Percentiles rank a stretch among this genome's conserved stretches.
Evolutionary conservation across 2,888 invertebrate genomes (phyloP).

Genomic region (Copidosoma aretas): DNA sequence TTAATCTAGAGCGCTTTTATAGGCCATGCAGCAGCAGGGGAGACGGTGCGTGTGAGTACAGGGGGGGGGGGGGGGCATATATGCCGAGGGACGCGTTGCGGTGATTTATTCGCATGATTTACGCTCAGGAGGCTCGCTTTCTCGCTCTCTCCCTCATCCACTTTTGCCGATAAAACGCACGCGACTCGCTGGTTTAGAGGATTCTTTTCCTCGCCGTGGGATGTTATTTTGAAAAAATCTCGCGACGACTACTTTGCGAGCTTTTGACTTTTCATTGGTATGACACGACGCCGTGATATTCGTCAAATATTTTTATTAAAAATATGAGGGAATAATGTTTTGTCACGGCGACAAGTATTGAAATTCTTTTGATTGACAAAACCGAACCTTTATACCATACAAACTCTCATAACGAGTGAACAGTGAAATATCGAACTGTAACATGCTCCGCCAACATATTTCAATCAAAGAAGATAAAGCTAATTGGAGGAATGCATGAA

Average conservation of each 20-base stretch:
- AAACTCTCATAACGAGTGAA: no score
- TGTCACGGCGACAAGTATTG: no score
- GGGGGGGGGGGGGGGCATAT: neutral
- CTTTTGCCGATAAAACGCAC: constrained; percentile 30
- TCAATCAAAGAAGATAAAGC: no score
- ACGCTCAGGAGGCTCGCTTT: constrained; percentile 1
- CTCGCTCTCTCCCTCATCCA: neutral
- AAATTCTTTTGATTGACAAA: no score
- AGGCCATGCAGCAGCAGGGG: constrained; percentile 17
- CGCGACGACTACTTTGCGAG: neutral
- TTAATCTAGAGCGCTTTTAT: constrained; percentile 37
- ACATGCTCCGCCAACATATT: no score
- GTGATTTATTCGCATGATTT: constrained; percentile 5
- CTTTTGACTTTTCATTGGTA: neutral
- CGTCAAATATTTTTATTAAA: no score
- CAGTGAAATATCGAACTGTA: no score
- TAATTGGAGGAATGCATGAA: no score
- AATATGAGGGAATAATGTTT: no score
- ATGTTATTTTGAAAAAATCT: neutral
- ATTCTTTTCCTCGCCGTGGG: neutral
- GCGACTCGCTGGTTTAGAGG: constrained; percentile 17
- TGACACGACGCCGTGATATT: no score
- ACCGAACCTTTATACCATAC: no score
- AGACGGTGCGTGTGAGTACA: no score
- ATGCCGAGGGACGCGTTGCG: neutral